A percentile compares a stretch with the other conserved stretches of the same genome.
Conservation (phyloP, 2,113 vertebrate genomes). For the Scopus umbretta region DNA sequence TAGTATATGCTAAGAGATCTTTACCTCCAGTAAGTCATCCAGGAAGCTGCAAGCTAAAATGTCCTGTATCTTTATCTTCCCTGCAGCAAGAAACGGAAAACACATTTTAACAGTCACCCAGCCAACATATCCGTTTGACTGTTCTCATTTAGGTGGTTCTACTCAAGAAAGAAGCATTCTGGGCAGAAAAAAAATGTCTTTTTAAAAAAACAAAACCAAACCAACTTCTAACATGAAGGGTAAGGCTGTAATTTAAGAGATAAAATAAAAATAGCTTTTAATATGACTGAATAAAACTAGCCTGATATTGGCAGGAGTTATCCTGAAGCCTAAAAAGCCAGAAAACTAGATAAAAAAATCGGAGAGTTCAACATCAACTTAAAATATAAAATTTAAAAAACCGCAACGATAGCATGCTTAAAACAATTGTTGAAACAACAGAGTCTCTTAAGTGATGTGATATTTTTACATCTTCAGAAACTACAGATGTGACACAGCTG, state of each 20-base stretch:
- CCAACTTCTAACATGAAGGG: neutral
- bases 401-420: neutral
- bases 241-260: neutral
- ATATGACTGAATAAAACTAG: neutral
- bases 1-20: neutral
- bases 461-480: neutral
- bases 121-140: neutral
- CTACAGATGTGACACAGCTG: neutral
- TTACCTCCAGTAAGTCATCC: slow-evolving; percentile 95
- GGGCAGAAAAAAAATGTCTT: neutral
- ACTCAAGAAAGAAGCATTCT: neutral
- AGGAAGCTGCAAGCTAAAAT: slow-evolving; percentile 98
- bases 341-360: neutral
- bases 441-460: neutral
- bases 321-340: neutral
- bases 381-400: neutral
- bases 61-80: slow-evolving; percentile 99
- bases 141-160: neutral
- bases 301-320: neutral
- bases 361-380: neutral
- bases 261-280: neutral
- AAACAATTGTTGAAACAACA: neutral
- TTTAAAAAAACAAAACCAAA: neutral
- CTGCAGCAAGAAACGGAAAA: slow-evolving; percentile 69
- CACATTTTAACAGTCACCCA: neutral